phyloP scores from a whole-genome alignment of 2,888 invertebrate genomes.

The Drosophila trichaetosa region DNA sequence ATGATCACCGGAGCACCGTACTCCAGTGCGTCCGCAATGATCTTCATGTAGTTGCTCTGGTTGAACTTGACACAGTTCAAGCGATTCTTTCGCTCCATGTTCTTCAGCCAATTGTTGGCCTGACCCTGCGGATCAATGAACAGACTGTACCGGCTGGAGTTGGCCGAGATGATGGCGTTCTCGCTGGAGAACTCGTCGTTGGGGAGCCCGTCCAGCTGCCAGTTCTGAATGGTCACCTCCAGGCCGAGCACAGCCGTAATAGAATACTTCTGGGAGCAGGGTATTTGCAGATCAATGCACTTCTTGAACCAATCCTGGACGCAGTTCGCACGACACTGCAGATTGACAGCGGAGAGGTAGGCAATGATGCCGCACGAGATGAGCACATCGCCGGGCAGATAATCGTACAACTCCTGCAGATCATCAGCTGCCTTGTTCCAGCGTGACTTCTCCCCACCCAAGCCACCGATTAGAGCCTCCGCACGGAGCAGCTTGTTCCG shows the following conservation, averaged over 20 bases:
- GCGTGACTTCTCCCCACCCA: conserved; percentile 94
- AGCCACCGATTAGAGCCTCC: conserved; percentile 93
- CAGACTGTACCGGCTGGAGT: conserved; percentile 94
- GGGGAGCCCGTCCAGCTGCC: conserved; percentile 95
- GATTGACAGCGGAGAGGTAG: conserved; percentile 94
- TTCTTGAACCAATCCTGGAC: conserved; percentile 91
- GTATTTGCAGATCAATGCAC: conserved; percentile 89
- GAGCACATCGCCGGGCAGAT: conserved; percentile 95
- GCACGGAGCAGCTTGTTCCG: conserved; percentile 93
- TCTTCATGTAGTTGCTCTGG: conserved; percentile 84
- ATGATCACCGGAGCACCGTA: conserved; percentile 91
- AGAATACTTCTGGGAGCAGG: conserved; percentile 90
- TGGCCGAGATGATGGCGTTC: conserved; percentile 93
- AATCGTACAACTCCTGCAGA: conserved; percentile 91
- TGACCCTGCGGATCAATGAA: conserved; percentile 97
- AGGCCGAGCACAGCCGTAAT: conserved; percentile 92
- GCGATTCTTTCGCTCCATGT: conserved; percentile 89
- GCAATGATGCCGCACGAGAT: conserved; percentile 95
- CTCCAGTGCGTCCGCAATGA: conserved; percentile 89
- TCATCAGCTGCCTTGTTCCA: conserved; percentile 92
- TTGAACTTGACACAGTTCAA: conserved; percentile 83
- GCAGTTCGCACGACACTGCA: conserved; percentile 87
- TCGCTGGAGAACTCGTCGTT: conserved; percentile 94
- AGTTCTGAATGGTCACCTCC: conserved; percentile 90
- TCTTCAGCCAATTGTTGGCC: conserved; percentile 96